Evolutionary conservation across 2,797 vertebrate genomes (phyloP), one percentile per base, ranked within the genome.

Genomic region (Epinephelus awoara): DNA sequence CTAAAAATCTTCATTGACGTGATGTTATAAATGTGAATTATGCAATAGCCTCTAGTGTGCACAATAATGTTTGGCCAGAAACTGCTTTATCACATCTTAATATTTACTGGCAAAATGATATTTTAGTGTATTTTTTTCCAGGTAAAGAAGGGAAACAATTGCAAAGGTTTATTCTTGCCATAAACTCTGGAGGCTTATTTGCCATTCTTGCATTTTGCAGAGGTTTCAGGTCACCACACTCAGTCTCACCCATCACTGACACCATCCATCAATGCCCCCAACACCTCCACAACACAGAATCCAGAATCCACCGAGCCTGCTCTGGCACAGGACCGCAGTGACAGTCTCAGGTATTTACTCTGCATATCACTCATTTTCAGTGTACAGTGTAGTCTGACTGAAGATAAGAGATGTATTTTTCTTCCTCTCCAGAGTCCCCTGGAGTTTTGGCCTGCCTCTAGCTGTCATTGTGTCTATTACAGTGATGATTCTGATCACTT

Each of bases 381-480:
- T 34, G 6, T 34, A 68, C 18, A 17, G 2, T 73, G 38, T 7
- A 79, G 44, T 77, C 12, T 63, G 3, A 49, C 18, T 2, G n/a
- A 27, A 47, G 12, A 14, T 55, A 17, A 61, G 17, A 40, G 3
- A 34, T 40, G 19, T 34, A 6, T 73, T 42, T 15, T 50, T 7
- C 69, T 55, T 62, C 50, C 29, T 80, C 55, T 14, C 19, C 74
- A 94, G 94, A 59, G 18, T 79, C 27, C 47, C 79, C 34, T 90
- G 91, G 93, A 87, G 69, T 29, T 83, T 87, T 23, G 50, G 67
- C 44, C 38, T 90, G 52, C 79, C 27, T 0, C 52, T 95, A 0
- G 76, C 75, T 47, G 79, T 83, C 56, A 67, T 85, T 69, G 90
- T 92, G 68, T 88, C 86, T 25, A 29, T 89, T 5, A 19, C 87